Evolutionary conservation across 1,140 invertebrate species (phyloP).

Genomic region (Drosophila setifemur): DNA sequence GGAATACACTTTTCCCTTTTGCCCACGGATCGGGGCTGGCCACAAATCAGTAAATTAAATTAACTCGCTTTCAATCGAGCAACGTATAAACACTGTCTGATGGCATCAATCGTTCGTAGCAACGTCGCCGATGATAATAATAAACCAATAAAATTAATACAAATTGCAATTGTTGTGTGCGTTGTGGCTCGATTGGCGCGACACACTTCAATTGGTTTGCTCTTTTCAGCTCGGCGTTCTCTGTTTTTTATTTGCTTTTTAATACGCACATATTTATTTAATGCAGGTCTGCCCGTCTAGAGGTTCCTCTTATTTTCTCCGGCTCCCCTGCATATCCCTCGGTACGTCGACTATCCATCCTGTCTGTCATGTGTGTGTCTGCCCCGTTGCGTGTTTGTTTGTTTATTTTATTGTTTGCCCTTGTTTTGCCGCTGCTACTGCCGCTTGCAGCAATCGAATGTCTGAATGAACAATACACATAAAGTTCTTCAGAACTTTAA

Average conservation of each 20-base stretch:
- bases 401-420: slow-evolving; percentile 51
- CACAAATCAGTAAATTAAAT: slow-evolving; percentile 48
- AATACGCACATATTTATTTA: slow-evolving; percentile 61
- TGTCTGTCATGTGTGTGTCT: slow-evolving; percentile 38
- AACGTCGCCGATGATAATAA: slow-evolving; percentile 51
- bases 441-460: slow-evolving; percentile 33
- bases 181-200: slow-evolving; percentile 49
- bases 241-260: slow-evolving; percentile 49
- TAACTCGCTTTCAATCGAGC: slow-evolving; percentile 39
- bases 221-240: slow-evolving; percentile 32
- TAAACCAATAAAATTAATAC: slow-evolving; percentile 75
- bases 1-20: not conserved
- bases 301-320: slow-evolving; percentile 4
- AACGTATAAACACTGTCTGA: slow-evolving; percentile 28
- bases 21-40: not conserved
- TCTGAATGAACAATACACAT: slow-evolving; percentile 17
- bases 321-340: not conserved
- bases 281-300: slow-evolving; percentile 45
- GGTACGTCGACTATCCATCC: not conserved
- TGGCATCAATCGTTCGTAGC: slow-evolving; percentile 31
- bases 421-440: slow-evolving; percentile 30
- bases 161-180: slow-evolving; percentile 71
- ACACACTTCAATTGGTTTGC: slow-evolving; percentile 60
- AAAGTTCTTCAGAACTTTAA: not conserved
- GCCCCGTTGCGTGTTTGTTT: slow-evolving; percentile 37